Evolutionary conservation across 2,797 vertebrate genomes (phyloP), one percentile per base, ranked within the genome.

Genomic region (Loriculus beryllinus): DNA sequence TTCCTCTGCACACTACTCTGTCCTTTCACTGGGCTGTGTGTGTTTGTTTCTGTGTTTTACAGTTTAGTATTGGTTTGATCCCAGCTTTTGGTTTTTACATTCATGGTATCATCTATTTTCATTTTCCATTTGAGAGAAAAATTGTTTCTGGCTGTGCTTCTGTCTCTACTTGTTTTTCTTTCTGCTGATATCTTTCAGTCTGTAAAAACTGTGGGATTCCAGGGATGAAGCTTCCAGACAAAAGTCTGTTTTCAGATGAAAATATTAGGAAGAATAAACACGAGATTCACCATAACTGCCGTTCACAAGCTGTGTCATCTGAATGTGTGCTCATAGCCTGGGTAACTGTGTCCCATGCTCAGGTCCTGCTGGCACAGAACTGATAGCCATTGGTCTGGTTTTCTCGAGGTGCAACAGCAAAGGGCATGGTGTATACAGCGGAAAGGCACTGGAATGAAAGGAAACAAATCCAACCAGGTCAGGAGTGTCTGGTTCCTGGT

Each of bases 181-280:
- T 83, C 54, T 60, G 56, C 62, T 22, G 2, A 14, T 57, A 15
- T 35, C n/a, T 57, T 57, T 57, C 54, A 35, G n/a, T 13, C 33
- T 37, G 25, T 86, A 84, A 75, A 69, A 75, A 26, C 1, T 25
- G 23, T 51, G 60, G 26, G 35, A 65, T 71, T 42, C 21, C 45
- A 84, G 75, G 26, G 23, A 47, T 25, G 26, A 68, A 86, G 21
- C 20, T 59, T 63, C 47, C 18, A 75, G 62, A 68, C n/a, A 48
- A 63, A 83, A 70, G 71, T 33, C 25, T 64, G 33, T 40, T 88
- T n/a, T 48, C 91, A 84, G 67, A 20, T 86, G 42, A 56, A 84
- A 85, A 37, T 74, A 39, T 7, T 45, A 82, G 69, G 31, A 39
- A 37, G 49, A 78, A 5, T 59, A 88, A 81, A 49, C 19, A 59